phyloP scores from a whole-genome alignment of 2,113 vertebrate species.

The Cololabis saira region DNA sequence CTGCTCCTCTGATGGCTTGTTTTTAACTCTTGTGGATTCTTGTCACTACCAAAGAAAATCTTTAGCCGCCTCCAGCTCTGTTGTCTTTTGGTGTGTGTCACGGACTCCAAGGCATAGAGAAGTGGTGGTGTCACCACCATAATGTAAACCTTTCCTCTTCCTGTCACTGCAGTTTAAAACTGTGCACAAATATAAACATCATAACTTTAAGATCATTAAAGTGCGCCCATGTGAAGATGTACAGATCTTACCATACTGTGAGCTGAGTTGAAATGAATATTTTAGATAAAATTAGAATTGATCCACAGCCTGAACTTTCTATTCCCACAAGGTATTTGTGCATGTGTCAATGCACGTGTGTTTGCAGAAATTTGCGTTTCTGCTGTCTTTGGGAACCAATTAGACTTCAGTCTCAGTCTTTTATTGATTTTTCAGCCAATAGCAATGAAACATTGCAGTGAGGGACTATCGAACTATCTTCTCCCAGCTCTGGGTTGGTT shows the following conservation, averaged over 20 bases:
- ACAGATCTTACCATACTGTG: not conserved
- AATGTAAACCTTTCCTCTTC: too few relatives aligned
- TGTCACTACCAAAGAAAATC: too few relatives aligned
- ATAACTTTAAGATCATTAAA: not conserved
- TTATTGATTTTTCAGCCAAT: slow-evolving; percentile 78
- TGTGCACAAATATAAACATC: not conserved
- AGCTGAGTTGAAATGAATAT: slow-evolving; percentile 46
- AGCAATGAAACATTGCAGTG: slow-evolving; percentile 60
- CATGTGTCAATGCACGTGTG: slow-evolving; percentile 36
- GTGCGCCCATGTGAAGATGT: slow-evolving; percentile 15
- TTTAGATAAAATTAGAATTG: slow-evolving; percentile 57
- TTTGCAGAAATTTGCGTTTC: slow-evolving; percentile 34
- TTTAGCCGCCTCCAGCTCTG: too few relatives aligned
- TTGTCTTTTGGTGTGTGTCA: too few relatives aligned
- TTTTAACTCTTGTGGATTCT: too few relatives aligned
- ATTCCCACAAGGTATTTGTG: slow-evolving; percentile 48
- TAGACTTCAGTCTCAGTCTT: slow-evolving; percentile 50
- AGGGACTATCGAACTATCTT: slow-evolving; percentile 50
- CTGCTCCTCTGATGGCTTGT: too few relatives aligned
- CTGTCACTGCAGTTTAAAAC: not conserved
- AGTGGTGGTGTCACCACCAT: too few relatives aligned
- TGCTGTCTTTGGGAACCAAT: slow-evolving; percentile 65
- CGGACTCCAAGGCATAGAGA: too few relatives aligned
- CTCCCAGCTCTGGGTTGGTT: slow-evolving; percentile 41
- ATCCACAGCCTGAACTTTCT: slow-evolving; percentile 44